Percentiles rank a stretch among this genome's conserved stretches.
phyloP scores from a whole-genome alignment of 2,113 vertebrate species.

The Piaya cayana region DNA sequence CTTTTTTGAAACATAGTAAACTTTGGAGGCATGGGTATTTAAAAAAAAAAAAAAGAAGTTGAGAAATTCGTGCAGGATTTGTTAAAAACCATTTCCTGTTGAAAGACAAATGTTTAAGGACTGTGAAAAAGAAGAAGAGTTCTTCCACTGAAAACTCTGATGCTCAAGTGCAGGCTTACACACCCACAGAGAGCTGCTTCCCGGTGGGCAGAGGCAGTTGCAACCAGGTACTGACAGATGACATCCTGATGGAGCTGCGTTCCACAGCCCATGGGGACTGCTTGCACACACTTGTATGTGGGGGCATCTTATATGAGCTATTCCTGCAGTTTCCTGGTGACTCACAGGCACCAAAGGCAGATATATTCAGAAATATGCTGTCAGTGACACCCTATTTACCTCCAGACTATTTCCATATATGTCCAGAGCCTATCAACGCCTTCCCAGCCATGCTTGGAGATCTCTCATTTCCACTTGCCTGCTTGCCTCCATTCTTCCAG shows the following conservation, averaged over 20 bases:
- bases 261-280: accelerated
- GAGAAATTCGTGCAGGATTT: background rate
- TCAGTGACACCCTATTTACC: background rate
- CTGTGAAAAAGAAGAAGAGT: background rate
- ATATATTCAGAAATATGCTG: background rate
- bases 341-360: background rate
- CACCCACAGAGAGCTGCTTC: background rate
- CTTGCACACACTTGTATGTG: background rate
- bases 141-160: background rate
- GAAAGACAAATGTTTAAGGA: background rate
- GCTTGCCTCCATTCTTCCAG: background rate
- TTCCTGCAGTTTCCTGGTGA: background rate
- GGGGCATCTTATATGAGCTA: background rate
- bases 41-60: too few relatives aligned
- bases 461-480: background rate
- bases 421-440: background rate
- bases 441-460: background rate
- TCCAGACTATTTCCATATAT: background rate
- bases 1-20: background rate
- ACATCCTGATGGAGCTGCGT: background rate
- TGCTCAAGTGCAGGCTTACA: background rate
- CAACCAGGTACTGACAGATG: background rate
- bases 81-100: background rate
- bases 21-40: accelerated
- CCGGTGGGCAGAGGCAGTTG: background rate